Evolutionary conservation across 1,140 invertebrate species (phyloP).

Genomic region (Steinernema feltiae): DNA sequence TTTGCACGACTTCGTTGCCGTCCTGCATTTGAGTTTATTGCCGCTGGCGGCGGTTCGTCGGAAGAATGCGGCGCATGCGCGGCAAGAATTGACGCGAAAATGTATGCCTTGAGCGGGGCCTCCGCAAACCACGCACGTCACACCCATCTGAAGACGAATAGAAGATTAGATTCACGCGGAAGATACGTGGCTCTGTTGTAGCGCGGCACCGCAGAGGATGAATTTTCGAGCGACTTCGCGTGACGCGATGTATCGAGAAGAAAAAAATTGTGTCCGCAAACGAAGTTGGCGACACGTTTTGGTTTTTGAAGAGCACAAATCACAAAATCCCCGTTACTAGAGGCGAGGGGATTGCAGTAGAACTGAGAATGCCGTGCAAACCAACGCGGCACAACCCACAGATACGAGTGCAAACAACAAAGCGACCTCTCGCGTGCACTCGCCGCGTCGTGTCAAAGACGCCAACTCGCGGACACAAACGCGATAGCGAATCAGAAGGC

Average conservation of each 20-base stretch:
- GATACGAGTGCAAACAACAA: neutral
- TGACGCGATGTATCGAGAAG: neutral
- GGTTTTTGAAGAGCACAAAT: neutral
- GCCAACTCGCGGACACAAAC: slow-evolving; percentile 10
- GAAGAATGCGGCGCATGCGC: neutral
- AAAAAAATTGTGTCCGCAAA: neutral
- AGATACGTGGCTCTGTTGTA: neutral
- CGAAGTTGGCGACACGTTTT: neutral
- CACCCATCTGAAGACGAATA: neutral
- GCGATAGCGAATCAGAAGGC: neutral
- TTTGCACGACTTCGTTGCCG: slow-evolving; percentile 3
- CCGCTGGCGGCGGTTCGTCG: neutral
- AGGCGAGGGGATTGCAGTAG: neutral
- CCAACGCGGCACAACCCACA: neutral
- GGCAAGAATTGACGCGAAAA: neutral
- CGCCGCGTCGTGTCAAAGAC: neutral
- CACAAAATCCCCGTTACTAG: neutral
- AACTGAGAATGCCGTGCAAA: neutral
- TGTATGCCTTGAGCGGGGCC: neutral
- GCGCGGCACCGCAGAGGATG: neutral
- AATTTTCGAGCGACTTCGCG: neutral
- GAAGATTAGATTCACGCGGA: neutral
- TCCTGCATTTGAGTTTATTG: neutral
- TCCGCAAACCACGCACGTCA: neutral
- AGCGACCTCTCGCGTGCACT: neutral